Evolutionary conservation across 2,888 invertebrate genomes (phyloP).

Genomic region (Protodeltote pygarga): DNA sequence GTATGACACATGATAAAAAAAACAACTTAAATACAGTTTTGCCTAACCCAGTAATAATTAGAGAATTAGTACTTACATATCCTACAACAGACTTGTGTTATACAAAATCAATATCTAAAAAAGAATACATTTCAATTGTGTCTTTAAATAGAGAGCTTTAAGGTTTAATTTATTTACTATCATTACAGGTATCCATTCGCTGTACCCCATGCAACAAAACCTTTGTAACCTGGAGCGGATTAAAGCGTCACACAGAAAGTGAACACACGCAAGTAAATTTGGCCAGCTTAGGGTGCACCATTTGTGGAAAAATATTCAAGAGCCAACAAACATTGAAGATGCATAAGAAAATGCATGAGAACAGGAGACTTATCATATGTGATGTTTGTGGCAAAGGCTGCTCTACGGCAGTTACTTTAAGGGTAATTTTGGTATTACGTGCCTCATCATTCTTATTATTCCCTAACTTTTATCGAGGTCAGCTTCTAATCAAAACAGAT

Average conservation of each 20-base stretch:
- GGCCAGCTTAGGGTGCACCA: constrained; percentile 65
- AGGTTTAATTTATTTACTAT: not conserved
- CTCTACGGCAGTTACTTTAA: constrained; percentile 62
- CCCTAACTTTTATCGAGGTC: no score
- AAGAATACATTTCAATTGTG: no score
- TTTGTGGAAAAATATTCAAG: constrained; percentile 75
- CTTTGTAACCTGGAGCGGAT: constrained; percentile 73
- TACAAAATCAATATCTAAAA: no score
- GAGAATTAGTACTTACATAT: no score
- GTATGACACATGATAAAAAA: no score
- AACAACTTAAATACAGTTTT: no score
- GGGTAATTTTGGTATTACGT: constrained; percentile 49
- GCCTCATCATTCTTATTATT: not conserved
- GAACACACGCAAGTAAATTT: constrained; percentile 66
- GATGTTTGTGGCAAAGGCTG: constrained; percentile 78
- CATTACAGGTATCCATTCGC: constrained; percentile 61
- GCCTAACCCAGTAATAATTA: no score
- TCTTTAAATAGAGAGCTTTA: no score
- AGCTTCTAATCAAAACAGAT: no score
- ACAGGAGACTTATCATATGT: constrained; percentile 66
- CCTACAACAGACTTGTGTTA: no score
- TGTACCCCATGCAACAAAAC: constrained; percentile 73
- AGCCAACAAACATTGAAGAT: constrained; percentile 67
- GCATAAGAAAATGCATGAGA: constrained; percentile 68
- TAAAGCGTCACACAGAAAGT: constrained; percentile 69